phyloP scores from a whole-genome alignment of 2,113 vertebrate genomes.

The Antechinus stuartii region DNA sequence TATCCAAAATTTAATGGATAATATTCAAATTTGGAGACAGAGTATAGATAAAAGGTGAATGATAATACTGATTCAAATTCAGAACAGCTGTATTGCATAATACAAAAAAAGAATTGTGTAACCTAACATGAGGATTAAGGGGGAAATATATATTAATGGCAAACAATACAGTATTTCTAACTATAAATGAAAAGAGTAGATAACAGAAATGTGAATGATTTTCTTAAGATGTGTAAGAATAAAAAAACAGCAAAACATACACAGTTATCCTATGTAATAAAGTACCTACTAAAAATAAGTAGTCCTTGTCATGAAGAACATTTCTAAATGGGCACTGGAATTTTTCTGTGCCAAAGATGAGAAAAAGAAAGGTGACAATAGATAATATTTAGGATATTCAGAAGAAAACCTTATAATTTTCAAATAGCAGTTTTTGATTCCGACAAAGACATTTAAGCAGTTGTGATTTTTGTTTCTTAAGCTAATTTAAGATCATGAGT shows the following conservation, averaged over 20 bases:
- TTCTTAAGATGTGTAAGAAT: conserved; percentile 17
- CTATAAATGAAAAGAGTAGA: conserved; percentile 12
- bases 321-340: background rate
- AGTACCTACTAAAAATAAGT: conserved; percentile 15
- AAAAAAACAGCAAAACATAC: conserved; percentile 22
- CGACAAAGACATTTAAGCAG: background rate
- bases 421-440: conserved; percentile 18
- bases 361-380: conserved; percentile 26
- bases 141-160: background rate
- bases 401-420: conserved; percentile 1
- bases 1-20: background rate
- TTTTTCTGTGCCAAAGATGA: conserved; percentile 45
- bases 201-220: conserved; percentile 3
- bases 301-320: background rate
- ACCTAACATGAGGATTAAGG: conserved; percentile 16
- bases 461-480: background rate
- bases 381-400: background rate
- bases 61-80: conserved; percentile 17
- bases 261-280: conserved; percentile 21
- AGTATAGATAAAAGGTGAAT: background rate
- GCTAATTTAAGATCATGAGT: background rate
- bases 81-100: background rate
- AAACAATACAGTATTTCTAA: conserved; percentile 2
- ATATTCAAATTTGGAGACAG: background rate
- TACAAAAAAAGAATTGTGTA: conserved; percentile 17